A percentile compares a stretch with the other conserved stretches of the same genome.
Evolutionary conservation across 2,888 invertebrate genomes (phyloP).

Genomic region (Cyrtodaria siliqua): DNA sequence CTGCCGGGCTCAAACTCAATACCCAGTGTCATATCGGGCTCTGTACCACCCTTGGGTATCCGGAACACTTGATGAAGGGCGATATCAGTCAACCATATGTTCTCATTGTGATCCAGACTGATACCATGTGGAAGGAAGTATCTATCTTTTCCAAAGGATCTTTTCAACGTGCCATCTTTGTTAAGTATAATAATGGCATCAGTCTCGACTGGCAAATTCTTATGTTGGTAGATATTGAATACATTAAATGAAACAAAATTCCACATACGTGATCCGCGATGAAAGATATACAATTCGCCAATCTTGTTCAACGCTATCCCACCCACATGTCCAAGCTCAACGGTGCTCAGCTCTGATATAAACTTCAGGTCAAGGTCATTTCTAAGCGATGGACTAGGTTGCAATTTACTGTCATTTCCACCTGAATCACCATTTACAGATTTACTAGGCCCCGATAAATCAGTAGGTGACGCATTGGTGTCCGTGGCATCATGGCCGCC

Average conservation of each 20-base stretch:
- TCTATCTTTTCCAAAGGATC: conserved; percentile 94
- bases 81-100: conserved; percentile 86
- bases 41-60: conserved; percentile 66
- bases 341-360: conserved; percentile 58
- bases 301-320: conserved; percentile 93
- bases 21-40: conserved; percentile 90
- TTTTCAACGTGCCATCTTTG: conserved; percentile 92
- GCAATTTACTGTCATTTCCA: no score
- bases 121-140: conserved; percentile 88
- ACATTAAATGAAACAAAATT: conserved; percentile 89
- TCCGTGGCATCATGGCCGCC: conserved; percentile 33
- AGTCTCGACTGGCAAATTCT: conserved; percentile 92
- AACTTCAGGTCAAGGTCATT: conserved; percentile 54
- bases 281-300: conserved; percentile 94
- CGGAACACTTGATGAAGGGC: conserved; percentile 85
- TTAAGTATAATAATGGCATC: conserved; percentile 95
- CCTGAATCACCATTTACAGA: no score
- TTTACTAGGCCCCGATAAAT: no score
- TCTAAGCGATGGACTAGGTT: conserved; percentile 17
- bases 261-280: conserved; percentile 93
- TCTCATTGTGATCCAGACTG: conserved; percentile 80
- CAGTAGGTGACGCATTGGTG: conserved; percentile 2
- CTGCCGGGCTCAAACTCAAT: conserved; percentile 94
- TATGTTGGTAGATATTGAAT: conserved; percentile 87
- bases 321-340: conserved; percentile 92